Conservation (phyloP, 1,140 invertebrate genomes). For the Araneus ventricosus region DNA sequence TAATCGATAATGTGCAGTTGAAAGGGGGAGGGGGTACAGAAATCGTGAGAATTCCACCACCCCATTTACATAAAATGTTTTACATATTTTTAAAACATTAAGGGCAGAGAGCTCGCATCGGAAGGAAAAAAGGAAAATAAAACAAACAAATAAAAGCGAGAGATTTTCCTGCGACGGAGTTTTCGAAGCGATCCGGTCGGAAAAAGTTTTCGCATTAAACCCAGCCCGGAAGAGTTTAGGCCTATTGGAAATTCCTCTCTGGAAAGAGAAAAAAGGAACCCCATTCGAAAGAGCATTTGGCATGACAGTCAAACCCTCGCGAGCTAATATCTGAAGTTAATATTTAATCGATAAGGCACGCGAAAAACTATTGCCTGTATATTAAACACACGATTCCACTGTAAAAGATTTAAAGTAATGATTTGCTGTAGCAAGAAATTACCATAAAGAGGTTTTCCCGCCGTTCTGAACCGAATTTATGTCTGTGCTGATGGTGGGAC, state of each 20-base stretch:
- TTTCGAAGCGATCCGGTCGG: background rate
- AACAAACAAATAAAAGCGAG: background rate
- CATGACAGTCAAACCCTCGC: background rate
- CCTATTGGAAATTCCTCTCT: slow-evolving; percentile 12
- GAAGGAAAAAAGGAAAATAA: background rate
- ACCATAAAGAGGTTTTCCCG: too few relatives aligned
- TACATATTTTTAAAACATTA: slow-evolving; percentile 61
- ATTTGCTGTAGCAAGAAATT: too few relatives aligned
- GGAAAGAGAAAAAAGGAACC: background rate
- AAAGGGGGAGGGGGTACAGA: background rate
- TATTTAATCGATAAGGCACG: background rate
- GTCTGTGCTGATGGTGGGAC: too few relatives aligned
- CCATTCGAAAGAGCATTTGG: background rate
- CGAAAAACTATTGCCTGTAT: too few relatives aligned
- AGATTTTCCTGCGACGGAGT: background rate
- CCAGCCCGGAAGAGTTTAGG: background rate
- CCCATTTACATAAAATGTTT: slow-evolving; percentile 59
- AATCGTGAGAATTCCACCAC: slow-evolving; percentile 15
- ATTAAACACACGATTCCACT: too few relatives aligned
- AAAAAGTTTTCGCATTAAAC: slow-evolving; percentile 29
- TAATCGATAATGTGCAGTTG: slow-evolving; percentile 49
- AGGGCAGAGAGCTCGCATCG: background rate
- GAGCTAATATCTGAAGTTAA: background rate
- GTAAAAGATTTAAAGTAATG: too few relatives aligned
- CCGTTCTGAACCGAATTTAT: too few relatives aligned